Percentiles rank a stretch among this genome's conserved stretches.
phyloP scores from a whole-genome alignment of 2,113 vertebrate species.

The Myiagra hebetior region DNA sequence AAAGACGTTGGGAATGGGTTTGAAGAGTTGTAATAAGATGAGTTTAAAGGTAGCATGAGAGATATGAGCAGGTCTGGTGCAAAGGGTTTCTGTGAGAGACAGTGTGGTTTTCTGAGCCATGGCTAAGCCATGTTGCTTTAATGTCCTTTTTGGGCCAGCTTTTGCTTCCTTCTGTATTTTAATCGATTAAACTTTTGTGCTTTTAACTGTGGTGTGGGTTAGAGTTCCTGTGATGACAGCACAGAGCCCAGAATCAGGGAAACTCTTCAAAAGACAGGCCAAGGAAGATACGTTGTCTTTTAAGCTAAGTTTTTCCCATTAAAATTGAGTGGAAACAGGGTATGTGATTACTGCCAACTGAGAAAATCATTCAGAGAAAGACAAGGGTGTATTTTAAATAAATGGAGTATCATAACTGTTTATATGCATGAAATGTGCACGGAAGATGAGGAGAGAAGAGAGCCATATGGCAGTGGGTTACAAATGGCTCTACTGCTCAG shows the following conservation, averaged over 20 bases:
- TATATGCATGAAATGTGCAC: not conserved
- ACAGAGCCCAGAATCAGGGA: not conserved
- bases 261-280: not conserved
- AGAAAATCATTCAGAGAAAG: not conserved
- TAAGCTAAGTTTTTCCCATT: not conserved
- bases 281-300: not conserved
- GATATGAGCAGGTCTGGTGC: not conserved
- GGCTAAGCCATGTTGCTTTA: not conserved
- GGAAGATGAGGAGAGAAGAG: not conserved
- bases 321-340: not conserved
- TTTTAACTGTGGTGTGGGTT: not conserved
- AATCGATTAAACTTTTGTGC: not conserved
- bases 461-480: not conserved
- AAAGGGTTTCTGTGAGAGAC: not conserved
- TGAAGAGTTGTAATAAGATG: not conserved
- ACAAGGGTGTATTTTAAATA: not conserved
- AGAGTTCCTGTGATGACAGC: not conserved
- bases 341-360: not conserved
- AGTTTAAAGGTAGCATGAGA: not conserved
- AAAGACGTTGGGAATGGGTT: not conserved
- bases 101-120: not conserved
- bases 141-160: not conserved
- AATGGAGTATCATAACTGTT: not conserved
- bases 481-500: not conserved
- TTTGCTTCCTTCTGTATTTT: not conserved